phyloP scores from a whole-genome alignment of 2,113 vertebrate species.

The Percopsis transmontana region DNA sequence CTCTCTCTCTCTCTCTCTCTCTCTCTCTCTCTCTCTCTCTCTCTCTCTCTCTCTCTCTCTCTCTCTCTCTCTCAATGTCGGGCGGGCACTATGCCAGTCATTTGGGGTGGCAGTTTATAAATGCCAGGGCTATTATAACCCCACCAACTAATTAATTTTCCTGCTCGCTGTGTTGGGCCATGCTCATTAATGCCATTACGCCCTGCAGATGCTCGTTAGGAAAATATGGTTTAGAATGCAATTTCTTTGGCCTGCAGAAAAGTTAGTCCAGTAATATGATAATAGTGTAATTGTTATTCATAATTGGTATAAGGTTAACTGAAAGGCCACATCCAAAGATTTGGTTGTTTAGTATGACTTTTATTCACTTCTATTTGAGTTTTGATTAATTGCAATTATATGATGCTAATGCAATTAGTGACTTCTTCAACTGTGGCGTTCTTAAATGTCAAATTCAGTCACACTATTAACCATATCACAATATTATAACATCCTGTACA shows the following conservation, averaged over 20 bases:
- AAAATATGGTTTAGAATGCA: slow-evolving; percentile 47
- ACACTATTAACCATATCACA: slow-evolving; percentile 6
- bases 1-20: not conserved
- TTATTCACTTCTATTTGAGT: not conserved
- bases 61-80: slow-evolving; percentile 35
- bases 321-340: slow-evolving; percentile 42
- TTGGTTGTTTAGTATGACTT: slow-evolving; percentile 15
- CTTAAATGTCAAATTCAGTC: slow-evolving; percentile 3
- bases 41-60: not conserved
- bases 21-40: not conserved
- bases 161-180: slow-evolving; percentile 43
- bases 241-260: slow-evolving; percentile 30
- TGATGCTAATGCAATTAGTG: slow-evolving; percentile 12
- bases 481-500: too few species aligned
- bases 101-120: slow-evolving; percentile 41
- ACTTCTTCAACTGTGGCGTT: not conserved
- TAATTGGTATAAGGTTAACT: slow-evolving; percentile 49
- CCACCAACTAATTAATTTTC: slow-evolving; percentile 56
- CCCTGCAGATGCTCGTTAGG: slow-evolving; percentile 42
- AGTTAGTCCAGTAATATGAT: slow-evolving; percentile 47
- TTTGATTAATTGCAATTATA: not conserved
- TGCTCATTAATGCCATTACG: slow-evolving; percentile 38
- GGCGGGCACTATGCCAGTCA: slow-evolving; percentile 25
- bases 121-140: slow-evolving; percentile 60
- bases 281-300: slow-evolving; percentile 43